These are phyloP conservation scores for Dolichoris vasculosae DNA, from an alignment of 1,140 invertebrate genomes.

Conservation along the genomic window DNA sequence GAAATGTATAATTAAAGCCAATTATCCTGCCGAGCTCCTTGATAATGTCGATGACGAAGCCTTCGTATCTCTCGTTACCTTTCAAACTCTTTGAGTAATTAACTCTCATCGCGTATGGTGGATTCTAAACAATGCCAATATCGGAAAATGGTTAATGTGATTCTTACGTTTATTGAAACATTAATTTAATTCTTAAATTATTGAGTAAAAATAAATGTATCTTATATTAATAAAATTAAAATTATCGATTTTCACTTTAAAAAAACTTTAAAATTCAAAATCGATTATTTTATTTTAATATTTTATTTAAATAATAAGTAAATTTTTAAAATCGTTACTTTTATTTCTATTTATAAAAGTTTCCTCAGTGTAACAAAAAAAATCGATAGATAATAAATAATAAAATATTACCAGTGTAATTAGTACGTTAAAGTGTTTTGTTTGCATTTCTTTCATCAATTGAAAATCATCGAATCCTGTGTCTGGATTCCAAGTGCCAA, in stretches of 20 bases:
- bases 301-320: no score
- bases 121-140: slow-evolving; percentile 75
- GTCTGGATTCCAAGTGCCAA: slow-evolving; percentile 82
- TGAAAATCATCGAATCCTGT: slow-evolving; percentile 68
- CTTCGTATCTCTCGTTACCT: slow-evolving; percentile 87
- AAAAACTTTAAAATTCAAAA: no score
- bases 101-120: slow-evolving; percentile 89
- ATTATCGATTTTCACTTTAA: not conserved
- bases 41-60: slow-evolving; percentile 87
- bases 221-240: no score
- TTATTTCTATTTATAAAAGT: no score
- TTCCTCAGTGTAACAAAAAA: no score
- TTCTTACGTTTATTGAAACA: no score
- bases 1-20: slow-evolving; percentile 89
- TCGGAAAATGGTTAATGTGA: no score
- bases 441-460: slow-evolving; percentile 78
- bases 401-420: slow-evolving; percentile 82
- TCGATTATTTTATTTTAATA: no score
- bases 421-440: slow-evolving; percentile 88
- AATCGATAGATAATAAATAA: not conserved
- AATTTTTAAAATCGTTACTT: no score
- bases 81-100: slow-evolving; percentile 79
- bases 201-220: no score
- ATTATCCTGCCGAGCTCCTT: slow-evolving; percentile 81
- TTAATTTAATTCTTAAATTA: no score